Evolutionary conservation across 2,888 invertebrate genomes (phyloP).

Genomic region (Graphium colonna): DNA sequence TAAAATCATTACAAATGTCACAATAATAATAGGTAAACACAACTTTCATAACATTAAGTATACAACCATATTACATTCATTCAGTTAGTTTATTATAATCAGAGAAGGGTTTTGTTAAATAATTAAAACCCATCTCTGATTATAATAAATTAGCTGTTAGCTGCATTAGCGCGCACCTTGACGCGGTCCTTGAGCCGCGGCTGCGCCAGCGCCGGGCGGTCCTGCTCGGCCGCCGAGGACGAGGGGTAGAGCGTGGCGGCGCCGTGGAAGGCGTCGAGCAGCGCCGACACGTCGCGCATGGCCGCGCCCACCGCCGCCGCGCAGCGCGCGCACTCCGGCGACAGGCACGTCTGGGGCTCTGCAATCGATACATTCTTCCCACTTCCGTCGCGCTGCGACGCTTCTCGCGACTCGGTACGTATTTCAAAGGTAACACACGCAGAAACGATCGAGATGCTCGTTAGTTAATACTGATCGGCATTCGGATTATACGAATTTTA

Average conservation of each 20-base stretch:
- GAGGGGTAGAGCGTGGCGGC: conserved; percentile 93
- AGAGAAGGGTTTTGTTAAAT: too few species aligned
- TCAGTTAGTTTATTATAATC: too few species aligned
- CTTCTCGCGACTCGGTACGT: conserved; percentile 15
- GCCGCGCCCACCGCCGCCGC: conserved; percentile 86
- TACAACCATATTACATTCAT: too few species aligned
- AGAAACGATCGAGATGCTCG: too few species aligned
- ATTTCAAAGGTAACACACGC: too few species aligned
- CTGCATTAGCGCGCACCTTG: conserved; percentile 72
- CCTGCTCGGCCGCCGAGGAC: conserved; percentile 86
- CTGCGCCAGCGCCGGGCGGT: conserved; percentile 85
- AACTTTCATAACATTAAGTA: too few species aligned
- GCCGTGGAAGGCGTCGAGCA: conserved; percentile 86
- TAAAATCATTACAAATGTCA: too few species aligned
- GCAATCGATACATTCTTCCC: conserved; percentile 13
- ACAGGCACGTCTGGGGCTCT: conserved; percentile 81
- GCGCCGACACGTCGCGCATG: conserved; percentile 84
- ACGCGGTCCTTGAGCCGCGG: conserved; percentile 83
- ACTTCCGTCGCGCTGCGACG: conserved; percentile 16
- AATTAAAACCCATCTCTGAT: too few species aligned
- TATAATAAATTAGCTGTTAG: too few species aligned
- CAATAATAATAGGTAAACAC: too few species aligned
- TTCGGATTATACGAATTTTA: too few species aligned
- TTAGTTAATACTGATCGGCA: too few species aligned
- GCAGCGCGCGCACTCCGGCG: conserved; percentile 86